A percentile compares a stretch with the other conserved stretches of the same genome.
Evolutionary conservation across 2,113 vertebrate genomes (phyloP).

Genomic region (Bubo scandiacus): DNA sequence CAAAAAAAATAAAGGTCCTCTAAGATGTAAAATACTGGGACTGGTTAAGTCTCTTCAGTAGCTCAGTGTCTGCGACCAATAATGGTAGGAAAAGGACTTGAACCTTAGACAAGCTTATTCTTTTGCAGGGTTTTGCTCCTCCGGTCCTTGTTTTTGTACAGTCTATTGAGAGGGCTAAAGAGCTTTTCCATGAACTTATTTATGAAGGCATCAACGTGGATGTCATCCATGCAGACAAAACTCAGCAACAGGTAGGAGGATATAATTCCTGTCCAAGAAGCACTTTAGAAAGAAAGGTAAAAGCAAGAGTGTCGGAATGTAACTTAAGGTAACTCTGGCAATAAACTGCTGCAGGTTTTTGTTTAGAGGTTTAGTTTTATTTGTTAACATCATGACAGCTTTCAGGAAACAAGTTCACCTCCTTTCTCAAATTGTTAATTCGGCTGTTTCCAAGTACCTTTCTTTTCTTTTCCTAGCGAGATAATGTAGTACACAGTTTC

Average conservation of each 20-base stretch:
- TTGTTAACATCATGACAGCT: background rate
- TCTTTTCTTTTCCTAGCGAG: slow-evolving; percentile 78
- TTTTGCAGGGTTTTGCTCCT: slow-evolving; percentile 87
- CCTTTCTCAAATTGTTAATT: background rate
- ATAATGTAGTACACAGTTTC: slow-evolving; percentile 90
- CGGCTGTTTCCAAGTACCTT: background rate
- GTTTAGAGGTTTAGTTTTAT: background rate
- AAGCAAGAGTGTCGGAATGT: background rate
- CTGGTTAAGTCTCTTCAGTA: background rate
- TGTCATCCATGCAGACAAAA: slow-evolving; percentile 93
- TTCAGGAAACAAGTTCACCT: background rate
- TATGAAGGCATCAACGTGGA: slow-evolving; percentile 98
- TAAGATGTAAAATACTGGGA: background rate
- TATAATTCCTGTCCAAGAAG: background rate
- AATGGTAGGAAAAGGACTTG: background rate
- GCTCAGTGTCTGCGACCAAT: background rate
- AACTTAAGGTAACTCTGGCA: background rate
- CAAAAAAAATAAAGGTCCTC: background rate
- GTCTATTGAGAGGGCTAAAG: slow-evolving; percentile 92
- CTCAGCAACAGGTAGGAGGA: slow-evolving; percentile 87
- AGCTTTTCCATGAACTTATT: slow-evolving; percentile 94
- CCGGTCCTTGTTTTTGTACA: slow-evolving; percentile 97
- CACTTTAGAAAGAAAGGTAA: background rate
- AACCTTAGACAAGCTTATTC: background rate
- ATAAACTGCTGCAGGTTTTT: background rate